Conservation (phyloP, 2,113 vertebrate species). For the Verasper variegatus region DNA sequence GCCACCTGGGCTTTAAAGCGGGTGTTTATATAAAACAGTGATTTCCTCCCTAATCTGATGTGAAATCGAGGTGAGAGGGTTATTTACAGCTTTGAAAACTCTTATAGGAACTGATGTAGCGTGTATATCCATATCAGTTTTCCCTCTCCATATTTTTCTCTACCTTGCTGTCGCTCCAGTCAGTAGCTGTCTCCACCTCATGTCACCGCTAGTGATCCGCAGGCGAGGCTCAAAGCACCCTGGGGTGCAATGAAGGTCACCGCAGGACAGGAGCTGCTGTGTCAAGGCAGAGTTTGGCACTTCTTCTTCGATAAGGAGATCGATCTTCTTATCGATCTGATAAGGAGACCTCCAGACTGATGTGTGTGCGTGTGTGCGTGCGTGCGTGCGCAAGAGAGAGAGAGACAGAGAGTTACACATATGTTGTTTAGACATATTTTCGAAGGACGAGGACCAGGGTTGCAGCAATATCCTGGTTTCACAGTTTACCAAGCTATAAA, state of each 20-base stretch:
- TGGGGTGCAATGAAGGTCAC: slow-evolving; percentile 17
- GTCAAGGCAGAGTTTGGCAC: slow-evolving; percentile 22
- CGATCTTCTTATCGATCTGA: too few relatives aligned
- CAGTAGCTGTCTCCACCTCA: slow-evolving; percentile 28
- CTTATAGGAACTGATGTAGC: neutral
- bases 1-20: slow-evolving; percentile 50
- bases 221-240: slow-evolving; percentile 23
- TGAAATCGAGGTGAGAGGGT: slow-evolving; percentile 9
- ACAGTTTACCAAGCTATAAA: too few relatives aligned
- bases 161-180: neutral
- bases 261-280: slow-evolving; percentile 31
- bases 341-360: too few relatives aligned
- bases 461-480: too few relatives aligned
- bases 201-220: slow-evolving; percentile 42
- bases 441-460: too few relatives aligned
- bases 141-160: slow-evolving; percentile 3
- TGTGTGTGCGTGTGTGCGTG: too few relatives aligned
- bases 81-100: slow-evolving; percentile 12
- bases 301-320: too few relatives aligned
- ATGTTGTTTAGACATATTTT: too few relatives aligned
- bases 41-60: slow-evolving; percentile 10
- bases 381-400: too few relatives aligned
- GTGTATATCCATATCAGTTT: neutral
- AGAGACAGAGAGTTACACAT: neutral
- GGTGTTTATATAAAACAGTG: slow-evolving; percentile 20